Percentiles rank a stretch among this genome's conserved stretches.
These are phyloP conservation scores for Sturnira hondurensis DNA, from an alignment of 2,113 vertebrate species.

Conservation along the genomic window DNA sequence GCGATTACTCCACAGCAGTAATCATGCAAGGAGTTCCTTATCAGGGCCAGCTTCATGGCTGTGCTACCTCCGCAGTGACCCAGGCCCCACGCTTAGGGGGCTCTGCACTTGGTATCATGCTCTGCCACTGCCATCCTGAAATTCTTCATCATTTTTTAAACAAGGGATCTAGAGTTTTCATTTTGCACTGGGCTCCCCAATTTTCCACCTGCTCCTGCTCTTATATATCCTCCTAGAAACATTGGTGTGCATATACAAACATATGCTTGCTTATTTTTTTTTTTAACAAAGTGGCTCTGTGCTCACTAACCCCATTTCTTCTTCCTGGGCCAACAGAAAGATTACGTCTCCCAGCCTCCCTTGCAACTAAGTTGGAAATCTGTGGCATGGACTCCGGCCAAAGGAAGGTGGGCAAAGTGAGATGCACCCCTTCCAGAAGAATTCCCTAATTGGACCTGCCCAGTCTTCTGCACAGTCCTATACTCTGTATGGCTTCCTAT, in stretches of 20 bases:
- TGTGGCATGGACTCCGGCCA: not conserved
- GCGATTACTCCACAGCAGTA: not conserved
- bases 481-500: not conserved
- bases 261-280: not conserved
- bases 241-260: not conserved
- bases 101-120: not conserved
- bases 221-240: not conserved
- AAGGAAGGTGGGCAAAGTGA: not conserved
- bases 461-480: not conserved
- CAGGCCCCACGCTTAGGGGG: not conserved
- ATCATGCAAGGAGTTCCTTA: not conserved
- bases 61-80: not conserved
- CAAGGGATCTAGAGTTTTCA: not conserved
- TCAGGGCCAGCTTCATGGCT: not conserved
- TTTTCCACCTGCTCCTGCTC: not conserved
- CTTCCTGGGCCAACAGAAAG: not conserved
- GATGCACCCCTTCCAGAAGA: not conserved
- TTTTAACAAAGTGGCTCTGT: not conserved
- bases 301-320: not conserved
- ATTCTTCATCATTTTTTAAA: not conserved
- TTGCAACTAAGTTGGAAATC: not conserved
- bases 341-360: not conserved
- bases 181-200: not conserved
- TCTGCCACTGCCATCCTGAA: not conserved
- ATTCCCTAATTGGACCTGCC: too few relatives aligned